phyloP scores from a whole-genome alignment of 2,888 invertebrate species.

The Argynnis bischoffii region DNA sequence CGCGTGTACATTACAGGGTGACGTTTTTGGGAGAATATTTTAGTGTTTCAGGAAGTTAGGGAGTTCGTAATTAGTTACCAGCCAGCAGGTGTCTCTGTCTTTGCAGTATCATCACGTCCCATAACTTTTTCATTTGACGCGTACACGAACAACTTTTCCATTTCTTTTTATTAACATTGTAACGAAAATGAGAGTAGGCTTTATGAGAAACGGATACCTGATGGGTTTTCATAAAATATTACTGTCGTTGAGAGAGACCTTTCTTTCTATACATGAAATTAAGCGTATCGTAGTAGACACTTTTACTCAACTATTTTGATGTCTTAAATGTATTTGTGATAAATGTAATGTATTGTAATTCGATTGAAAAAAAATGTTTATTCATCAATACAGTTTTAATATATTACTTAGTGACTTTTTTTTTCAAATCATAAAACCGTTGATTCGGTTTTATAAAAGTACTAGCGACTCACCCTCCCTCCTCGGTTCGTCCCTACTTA shows the following conservation, averaged over 20 bases:
- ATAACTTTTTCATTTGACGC: slow-evolving; percentile 82
- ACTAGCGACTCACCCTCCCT: no score
- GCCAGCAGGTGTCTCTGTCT: slow-evolving; percentile 70
- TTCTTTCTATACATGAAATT: slow-evolving; percentile 35
- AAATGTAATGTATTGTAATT: no score
- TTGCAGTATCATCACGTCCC: slow-evolving; percentile 79
- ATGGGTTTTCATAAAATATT: slow-evolving; percentile 50
- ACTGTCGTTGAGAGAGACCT: slow-evolving; percentile 38
- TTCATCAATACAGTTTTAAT: no score
- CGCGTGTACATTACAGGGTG: slow-evolving; percentile 65
- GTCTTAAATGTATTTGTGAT: not conserved
- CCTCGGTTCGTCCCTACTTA: no score
- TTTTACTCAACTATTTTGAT: not conserved
- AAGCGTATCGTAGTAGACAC: slow-evolving; percentile 1
- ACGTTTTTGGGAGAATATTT: slow-evolving; percentile 80
- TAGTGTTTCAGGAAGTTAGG: slow-evolving; percentile 76
- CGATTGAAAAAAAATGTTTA: no score
- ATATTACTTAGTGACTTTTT: not conserved
- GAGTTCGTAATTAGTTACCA: slow-evolving; percentile 80
- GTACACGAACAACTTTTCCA: slow-evolving; percentile 76
- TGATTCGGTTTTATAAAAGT: slow-evolving; percentile 9
- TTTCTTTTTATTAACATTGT: slow-evolving; percentile 81
- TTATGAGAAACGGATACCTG: slow-evolving; percentile 74
- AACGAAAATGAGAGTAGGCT: slow-evolving; percentile 78
- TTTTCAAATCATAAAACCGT: slow-evolving; percentile 8